Evolutionary conservation across 2,113 vertebrate genomes (phyloP).

Genomic region (Orientallactaga bullata): DNA sequence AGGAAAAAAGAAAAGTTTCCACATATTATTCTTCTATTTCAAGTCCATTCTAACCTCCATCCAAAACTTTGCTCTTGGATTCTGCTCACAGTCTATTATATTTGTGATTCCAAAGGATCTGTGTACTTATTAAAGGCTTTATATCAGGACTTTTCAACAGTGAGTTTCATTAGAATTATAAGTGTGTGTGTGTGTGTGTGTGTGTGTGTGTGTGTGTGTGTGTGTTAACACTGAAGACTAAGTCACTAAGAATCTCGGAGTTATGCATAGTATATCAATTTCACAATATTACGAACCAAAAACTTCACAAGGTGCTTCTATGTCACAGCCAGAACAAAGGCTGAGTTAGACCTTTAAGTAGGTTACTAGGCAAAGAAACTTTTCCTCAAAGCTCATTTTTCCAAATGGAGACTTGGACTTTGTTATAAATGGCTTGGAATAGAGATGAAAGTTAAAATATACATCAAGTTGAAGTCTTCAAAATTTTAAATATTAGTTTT

Average conservation of each 20-base stretch:
- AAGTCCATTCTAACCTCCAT: background rate
- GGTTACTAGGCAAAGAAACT: conserved; percentile 8
- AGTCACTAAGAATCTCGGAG: background rate
- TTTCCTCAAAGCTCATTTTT: conserved; percentile 51
- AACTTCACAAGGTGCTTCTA: background rate
- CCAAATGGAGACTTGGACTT: conserved; percentile 61
- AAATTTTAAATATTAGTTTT: conserved; percentile 72
- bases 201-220: background rate
- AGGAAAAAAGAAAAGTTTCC: too few relatives aligned
- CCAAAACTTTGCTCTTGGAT: background rate
- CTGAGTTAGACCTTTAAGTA: background rate
- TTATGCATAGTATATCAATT: background rate
- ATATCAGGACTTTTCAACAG: background rate
- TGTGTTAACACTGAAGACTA: background rate
- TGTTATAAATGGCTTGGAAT: conserved; percentile 57
- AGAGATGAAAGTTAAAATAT: conserved; percentile 59
- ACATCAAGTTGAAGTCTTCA: conserved; percentile 64
- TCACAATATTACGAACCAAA: background rate
- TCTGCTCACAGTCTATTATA: background rate
- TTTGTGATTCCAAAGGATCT: background rate
- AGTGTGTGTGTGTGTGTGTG: background rate
- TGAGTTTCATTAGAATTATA: background rate
- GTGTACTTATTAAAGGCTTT: background rate
- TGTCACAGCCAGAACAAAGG: background rate
- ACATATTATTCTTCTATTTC: background rate